Base-by-base conservation (phyloP, 2,888 invertebrate species). In the Aphelenchoides bicaudatus region DNA sequence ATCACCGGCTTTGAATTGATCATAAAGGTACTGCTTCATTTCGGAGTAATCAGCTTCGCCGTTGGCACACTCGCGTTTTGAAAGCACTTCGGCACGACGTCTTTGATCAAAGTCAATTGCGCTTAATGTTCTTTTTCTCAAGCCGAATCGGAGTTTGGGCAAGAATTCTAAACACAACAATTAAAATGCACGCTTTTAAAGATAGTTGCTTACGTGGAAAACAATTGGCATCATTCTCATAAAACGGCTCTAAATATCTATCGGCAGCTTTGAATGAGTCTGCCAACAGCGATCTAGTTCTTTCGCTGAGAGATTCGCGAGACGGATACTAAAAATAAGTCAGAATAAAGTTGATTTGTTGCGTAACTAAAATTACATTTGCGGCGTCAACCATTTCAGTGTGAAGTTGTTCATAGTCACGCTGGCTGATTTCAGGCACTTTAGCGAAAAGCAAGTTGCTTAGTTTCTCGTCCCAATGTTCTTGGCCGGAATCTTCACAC, bases 381-480 rank as follows among this genome's bases (percentile, higher is more conserved):
- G 39, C 37, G 10, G 62, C 57, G 6, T 62, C 38, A 34, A 66
- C 59, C 63, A 71, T 63, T 30, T 70, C 59, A 5, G 60, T 61
- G 38, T 73, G 73, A 4, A 50, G 61, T 21, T 50, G 31, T 4
- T 30, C 31, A 27, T 56, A 29, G 28, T 68, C 64, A 34, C 31
- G 29, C n/a, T 34, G 39, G 3, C 39, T 61, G 23, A 47, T 5
- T 39, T 62, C 46, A 5, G 23, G 23, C 29, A 23, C 31, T 13
- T 52, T 30, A 10, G 23, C 52, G 16, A 31, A 48, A 39, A 68
- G 23, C 27, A 39, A 30, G 21, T 38, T 50, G 37, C 68, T 66
- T 6, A 75, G 47, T 2, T 62, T 53, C 47, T 67, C 53, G 51
- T 75, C 75, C 61, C 65, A 75, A 31, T 70, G 65, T 46, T 75